Percentiles rank a stretch among this genome's conserved stretches.
phyloP scores from a whole-genome alignment of 2,113 vertebrate genomes.

The Colinus virginianus region DNA sequence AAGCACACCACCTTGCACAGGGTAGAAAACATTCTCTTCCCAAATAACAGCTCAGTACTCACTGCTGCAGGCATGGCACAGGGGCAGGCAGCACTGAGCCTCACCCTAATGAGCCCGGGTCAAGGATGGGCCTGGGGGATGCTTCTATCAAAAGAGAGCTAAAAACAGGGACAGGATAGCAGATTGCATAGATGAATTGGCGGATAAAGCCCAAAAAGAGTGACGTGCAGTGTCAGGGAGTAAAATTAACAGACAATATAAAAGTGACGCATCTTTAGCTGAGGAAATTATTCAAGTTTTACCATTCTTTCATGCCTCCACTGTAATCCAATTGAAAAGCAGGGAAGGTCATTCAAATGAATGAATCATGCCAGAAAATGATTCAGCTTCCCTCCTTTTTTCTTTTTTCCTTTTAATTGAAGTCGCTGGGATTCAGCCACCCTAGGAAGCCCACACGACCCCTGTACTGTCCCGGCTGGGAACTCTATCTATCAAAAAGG shows the following conservation, averaged over 20 bases:
- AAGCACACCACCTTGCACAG: background rate
- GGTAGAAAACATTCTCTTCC: background rate
- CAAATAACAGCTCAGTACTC: background rate
- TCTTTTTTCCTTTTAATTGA: constrained; percentile 8
- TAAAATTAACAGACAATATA: constrained; percentile 64
- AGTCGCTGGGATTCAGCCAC: background rate
- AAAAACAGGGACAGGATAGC: background rate
- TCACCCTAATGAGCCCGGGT: background rate
- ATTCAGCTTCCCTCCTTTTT: constrained; percentile 66
- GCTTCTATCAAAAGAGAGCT: background rate
- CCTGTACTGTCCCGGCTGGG: background rate
- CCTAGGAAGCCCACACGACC: background rate
- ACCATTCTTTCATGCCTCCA: constrained; percentile 52
- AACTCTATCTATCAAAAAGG: background rate
- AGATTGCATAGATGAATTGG: constrained; percentile 44
- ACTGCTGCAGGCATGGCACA: background rate
- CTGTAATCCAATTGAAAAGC: constrained; percentile 39
- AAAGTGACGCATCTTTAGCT: constrained; percentile 47
- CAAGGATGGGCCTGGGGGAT: background rate
- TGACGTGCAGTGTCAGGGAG: constrained; percentile 8
- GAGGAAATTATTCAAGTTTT: constrained; percentile 71
- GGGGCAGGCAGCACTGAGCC: background rate
- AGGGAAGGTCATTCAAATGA: constrained; percentile 51
- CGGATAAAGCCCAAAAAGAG: constrained; percentile 11
- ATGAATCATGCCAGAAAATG: constrained; percentile 67